These are phyloP conservation scores for Stictocephala bisonia DNA, from an alignment of 2,888 invertebrate genomes.

Conservation along the genomic window DNA sequence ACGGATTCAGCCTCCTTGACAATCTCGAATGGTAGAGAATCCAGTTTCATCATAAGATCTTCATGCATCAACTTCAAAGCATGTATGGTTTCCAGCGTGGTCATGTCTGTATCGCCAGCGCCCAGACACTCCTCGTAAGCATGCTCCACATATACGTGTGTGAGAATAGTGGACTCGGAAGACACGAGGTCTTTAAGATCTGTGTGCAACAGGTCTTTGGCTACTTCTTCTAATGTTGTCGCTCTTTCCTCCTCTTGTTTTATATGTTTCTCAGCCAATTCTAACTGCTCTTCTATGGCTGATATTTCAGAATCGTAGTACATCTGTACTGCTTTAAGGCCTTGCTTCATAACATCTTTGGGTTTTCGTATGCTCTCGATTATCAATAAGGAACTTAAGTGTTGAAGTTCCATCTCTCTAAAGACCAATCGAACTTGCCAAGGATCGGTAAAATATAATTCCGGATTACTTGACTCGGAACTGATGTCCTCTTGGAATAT, in stretches of 20 bases:
- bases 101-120: slow-evolving; percentile 38
- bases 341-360: slow-evolving; percentile 39
- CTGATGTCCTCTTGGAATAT: slow-evolving; percentile 43
- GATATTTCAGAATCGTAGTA: slow-evolving; percentile 37
- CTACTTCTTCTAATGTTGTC: slow-evolving; percentile 19
- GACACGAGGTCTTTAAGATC: slow-evolving; percentile 46
- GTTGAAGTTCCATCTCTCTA: slow-evolving; percentile 51
- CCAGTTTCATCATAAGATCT: slow-evolving; percentile 47
- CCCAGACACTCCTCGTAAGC: slow-evolving; percentile 41
- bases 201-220: slow-evolving; percentile 30
- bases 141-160: slow-evolving; percentile 40
- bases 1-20: slow-evolving; percentile 36
- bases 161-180: slow-evolving; percentile 29
- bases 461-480: slow-evolving; percentile 45
- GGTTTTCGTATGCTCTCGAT: slow-evolving; percentile 46
- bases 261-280: slow-evolving; percentile 17
- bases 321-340: slow-evolving; percentile 22
- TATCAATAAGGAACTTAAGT: slow-evolving; percentile 40
- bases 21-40: slow-evolving; percentile 44
- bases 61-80: slow-evolving; percentile 47
- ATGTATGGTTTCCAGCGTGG: slow-evolving; percentile 47
- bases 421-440: slow-evolving; percentile 52
- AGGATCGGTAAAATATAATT: slow-evolving; percentile 50
- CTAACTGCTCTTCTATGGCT: slow-evolving; percentile 34
- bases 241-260: slow-evolving; percentile 32